Base-by-base conservation (phyloP, 2,888 invertebrate genomes). In the Metellina segmentata region DNA sequence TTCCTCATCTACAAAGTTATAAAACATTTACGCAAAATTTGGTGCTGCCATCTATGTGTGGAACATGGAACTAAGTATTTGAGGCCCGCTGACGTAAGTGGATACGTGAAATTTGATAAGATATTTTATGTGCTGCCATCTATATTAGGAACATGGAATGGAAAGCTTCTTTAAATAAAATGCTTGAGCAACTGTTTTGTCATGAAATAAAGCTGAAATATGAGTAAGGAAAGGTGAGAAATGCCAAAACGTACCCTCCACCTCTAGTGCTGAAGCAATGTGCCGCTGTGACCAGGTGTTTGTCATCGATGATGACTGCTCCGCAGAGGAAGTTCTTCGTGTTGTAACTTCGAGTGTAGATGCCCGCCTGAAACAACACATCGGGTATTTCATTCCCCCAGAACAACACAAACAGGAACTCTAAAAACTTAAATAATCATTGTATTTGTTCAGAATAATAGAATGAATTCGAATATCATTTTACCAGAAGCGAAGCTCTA, bases 271-370 rank as follows among this genome's bases (percentile, higher is more conserved):
- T 8, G 13, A 93, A 90, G 75, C 93, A 93, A 51, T 93, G 93
- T 6, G 93, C 93, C n/a, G 93, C 93, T 6, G 93, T 93, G 0
- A 93, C 75, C 4, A 93, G 52, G 52, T 89, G 85, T 4, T 51
- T 48, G 8, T 85, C 53, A 52, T 83, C 85, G 61, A 93, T 82
- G 53, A 93, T 90, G 8, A 89, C 88, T 8, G 90, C 93, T 8
- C 93, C 93, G n/a, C 93, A 93, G 9, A 87, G 78, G 52, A 93
- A 90, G 19, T 90, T 92, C 70, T 90, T 90, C 8, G 79, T 75
- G 7, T 90, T 90, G 34, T 87, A 90, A 34, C 90, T 92, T 0
- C 87, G 49, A 9, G 86, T 92, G 69, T 92, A 92, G 52, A 92
- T 89, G 2, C 89, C 89, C 6, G 88, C 92, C 92, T 92, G 49